Conservation (phyloP, 37 sponge, comb jelly and placozoan genomes). For the Tethya wilhelma region DNA sequence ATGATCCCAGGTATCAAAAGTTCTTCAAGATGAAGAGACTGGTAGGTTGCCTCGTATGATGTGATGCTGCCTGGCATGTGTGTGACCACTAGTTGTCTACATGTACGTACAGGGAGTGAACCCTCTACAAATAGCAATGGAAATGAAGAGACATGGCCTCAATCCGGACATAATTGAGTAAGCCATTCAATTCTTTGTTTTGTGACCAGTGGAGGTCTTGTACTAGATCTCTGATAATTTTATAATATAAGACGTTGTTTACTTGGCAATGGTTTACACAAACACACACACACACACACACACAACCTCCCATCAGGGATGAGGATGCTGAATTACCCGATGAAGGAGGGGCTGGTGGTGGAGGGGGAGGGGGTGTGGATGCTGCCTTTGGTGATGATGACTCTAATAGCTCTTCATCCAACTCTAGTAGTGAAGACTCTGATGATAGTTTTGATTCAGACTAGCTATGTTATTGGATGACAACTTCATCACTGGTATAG, state of each 20-base stretch:
- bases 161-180: conserved; percentile 84
- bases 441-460: conserved; percentile 68
- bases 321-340: conserved; percentile 64
- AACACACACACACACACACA: not conserved
- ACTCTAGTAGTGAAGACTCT: conserved; percentile 37
- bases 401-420: conserved; percentile 9
- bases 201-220: not conserved
- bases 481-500: too few relatives aligned
- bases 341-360: conserved; percentile 9
- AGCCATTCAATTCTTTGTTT: not conserved
- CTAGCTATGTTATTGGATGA: conserved; percentile 1
- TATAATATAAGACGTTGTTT: not conserved
- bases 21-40: conserved; percentile 85
- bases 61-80: not conserved
- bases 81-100: not conserved
- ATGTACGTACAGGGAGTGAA: conserved; percentile 79
- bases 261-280: not conserved
- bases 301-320: conserved; percentile 15
- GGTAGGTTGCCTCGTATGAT: conserved; percentile 43
- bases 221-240: not conserved
- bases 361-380: not conserved
- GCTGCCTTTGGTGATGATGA: conserved; percentile 27
- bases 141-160: conserved; percentile 84
- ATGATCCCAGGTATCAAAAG: conserved; percentile 85
- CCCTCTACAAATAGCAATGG: conserved; percentile 71